Evolutionary conservation across 1,140 invertebrate species (phyloP), one percentile per base, ranked within the genome.

Genomic region (Carposina sasakii): DNA sequence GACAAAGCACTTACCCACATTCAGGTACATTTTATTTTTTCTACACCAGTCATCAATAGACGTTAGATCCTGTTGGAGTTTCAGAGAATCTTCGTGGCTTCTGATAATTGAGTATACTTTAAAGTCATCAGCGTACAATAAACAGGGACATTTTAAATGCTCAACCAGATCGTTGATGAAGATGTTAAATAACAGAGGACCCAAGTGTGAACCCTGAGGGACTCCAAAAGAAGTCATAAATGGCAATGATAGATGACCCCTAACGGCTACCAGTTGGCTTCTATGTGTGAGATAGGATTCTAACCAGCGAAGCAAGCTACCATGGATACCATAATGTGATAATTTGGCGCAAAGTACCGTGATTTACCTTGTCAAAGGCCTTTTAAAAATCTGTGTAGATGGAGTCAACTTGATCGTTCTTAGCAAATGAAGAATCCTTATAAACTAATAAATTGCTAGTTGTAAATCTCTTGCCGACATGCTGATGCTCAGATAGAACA

Each of bases 311-410:
- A 48, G 16, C 3, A 48, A 23, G 28, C 23, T 37, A 12, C 46
- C 34, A 30, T 40, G 22, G 19, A 42, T 42, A 3, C 40, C 40
- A 22, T 23, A 22, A 24, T 20, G 6, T 17, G 9, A 8, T 3
- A 42, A 17, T 42, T 42, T 42, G 3, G 5, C 5, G 15, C 30
- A 33, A 13, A 39, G 16, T 17, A 39, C 4, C 4, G 20, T 22
- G 36, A 19, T 19, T 39, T 5, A 39, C 36, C 20, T 22, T n/a
- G n/a, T n/a, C n/a, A n/a, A 40, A 40, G 12, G 31, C 45, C 21
- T 47, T 36, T 16, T 13, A 8, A 33, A 48, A 48, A 24, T 48
- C 34, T 5, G 46, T 40, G 17, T 48, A 39, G n/a, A 48, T 40
- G 2, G 34, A 28, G 19, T 48, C 46, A 16, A 40, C 46, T 30